Evolutionary conservation across 2,113 vertebrate genomes (phyloP), one percentile per base, ranked within the genome.

Genomic region (Malaclemys terrapin): DNA sequence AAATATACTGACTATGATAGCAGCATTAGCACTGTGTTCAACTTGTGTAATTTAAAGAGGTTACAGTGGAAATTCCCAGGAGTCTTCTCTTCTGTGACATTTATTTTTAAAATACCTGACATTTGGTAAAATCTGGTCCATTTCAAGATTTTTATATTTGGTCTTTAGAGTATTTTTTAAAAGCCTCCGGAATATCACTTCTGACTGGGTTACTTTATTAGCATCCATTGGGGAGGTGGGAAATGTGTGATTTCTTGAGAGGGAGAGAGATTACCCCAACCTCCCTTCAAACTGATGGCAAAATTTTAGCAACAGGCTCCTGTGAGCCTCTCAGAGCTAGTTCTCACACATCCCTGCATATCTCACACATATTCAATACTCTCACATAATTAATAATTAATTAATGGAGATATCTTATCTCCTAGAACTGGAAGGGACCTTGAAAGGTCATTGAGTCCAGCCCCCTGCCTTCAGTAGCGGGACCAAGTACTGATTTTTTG

Each of bases 221-320:
- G 47, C 31, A 84, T 80, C 19, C 22, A 89, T 19, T n/a, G 16
- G 16, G 83, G 69, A n/a, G 29, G 83, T 25, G 85, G 53, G 10
- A 56, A 88, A 83, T 57, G 65, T 50, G 78, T 52, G 12, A 56
- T 69, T 69, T 69, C 62, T n/a, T 69, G 35, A 69, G 35, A 69
- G 31, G 54, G 92, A 49, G 78, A 47, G 91, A 88, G 52, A 82
- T 6, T 12, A 56, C 10, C 3, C 75, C 85, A 86, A 17, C 35
- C 62, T 31, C 42, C 16, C 22, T 92, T 49, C 88, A 91, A 92
- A 80, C 4, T 52, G 89, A 69, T 8, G 50, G 25, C 38, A 75
- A 29, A 11, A 45, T 22, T 0, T 62, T 62, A 62, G 7, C 29
- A 17, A 59, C 14, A 11, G 25, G 4, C 0, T 0, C 25, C 0